Evolutionary conservation across 2,888 invertebrate genomes (phyloP).

Genomic region (Drosophila nr. fundita): DNA sequence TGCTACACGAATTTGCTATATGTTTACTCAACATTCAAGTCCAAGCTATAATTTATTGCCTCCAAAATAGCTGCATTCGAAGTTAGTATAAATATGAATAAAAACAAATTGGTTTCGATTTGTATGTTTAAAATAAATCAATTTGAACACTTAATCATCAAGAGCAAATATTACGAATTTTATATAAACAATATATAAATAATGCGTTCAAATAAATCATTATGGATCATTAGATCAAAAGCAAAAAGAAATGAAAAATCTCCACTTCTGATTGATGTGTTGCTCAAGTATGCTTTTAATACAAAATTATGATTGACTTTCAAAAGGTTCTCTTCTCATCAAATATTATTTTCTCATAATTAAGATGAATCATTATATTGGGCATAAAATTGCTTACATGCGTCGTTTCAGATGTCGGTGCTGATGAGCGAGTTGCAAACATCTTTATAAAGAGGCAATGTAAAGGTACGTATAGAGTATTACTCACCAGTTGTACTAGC

Average conservation of each 20-base stretch:
- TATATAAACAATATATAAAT: background rate
- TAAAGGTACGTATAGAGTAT: background rate
- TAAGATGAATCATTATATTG: slow-evolving; percentile 26
- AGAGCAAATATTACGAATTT: background rate
- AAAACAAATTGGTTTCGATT: background rate
- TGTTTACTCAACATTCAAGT: slow-evolving; percentile 4
- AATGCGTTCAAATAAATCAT: background rate
- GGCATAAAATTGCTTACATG: slow-evolving; percentile 56
- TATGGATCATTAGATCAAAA: background rate
- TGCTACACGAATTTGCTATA: background rate
- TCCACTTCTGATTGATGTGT: slow-evolving; percentile 17
- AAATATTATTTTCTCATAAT: slow-evolving; percentile 5
- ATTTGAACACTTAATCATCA: background rate
- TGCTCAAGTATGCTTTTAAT: slow-evolving; percentile 11
- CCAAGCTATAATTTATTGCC: slow-evolving; percentile 8
- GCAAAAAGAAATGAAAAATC: slow-evolving; percentile 4
- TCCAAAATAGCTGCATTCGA: background rate
- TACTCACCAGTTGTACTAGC: slow-evolving; percentile 24
- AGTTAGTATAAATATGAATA: background rate
- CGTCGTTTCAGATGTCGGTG: slow-evolving; percentile 40
- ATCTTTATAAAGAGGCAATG: background rate
- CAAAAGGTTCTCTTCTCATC: background rate
- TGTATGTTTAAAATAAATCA: slow-evolving; percentile 12
- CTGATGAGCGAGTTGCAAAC: slow-evolving; percentile 31
- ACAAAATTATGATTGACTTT: background rate